A percentile compares a stretch with the other conserved stretches of the same genome.
These are phyloP conservation scores for Muscicapa adusta DNA, from an alignment of 2,113 vertebrate genomes.

Conservation along the genomic window DNA sequence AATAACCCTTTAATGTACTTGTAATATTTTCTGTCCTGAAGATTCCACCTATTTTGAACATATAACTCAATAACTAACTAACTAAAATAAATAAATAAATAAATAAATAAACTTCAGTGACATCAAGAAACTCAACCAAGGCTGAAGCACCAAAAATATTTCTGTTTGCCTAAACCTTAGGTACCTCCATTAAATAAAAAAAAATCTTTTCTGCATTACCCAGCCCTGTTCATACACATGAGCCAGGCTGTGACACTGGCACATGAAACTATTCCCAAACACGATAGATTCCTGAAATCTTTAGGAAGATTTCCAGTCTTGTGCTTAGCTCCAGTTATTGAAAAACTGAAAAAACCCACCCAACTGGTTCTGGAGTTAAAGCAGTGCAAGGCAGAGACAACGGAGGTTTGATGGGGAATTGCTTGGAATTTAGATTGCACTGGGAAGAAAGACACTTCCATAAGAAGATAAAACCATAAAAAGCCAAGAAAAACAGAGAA, in stretches of 20 bases:
- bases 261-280: not conserved
- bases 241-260: not conserved
- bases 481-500: not conserved
- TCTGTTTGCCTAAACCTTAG: not conserved
- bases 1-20: not conserved
- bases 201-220: not conserved
- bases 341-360: not conserved
- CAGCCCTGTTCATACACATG: not conserved
- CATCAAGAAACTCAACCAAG: not conserved
- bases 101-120: not conserved
- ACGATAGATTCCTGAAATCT: not conserved
- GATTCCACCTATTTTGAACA: not conserved
- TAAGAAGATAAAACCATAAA: not conserved
- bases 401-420: fast-evolving
- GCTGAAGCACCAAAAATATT: not conserved
- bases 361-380: not conserved
- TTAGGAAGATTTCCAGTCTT: not conserved
- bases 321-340: not conserved
- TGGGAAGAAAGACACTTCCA: not conserved
- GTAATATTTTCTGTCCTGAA: not conserved
- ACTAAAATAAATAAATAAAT: not conserved
- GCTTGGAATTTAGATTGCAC: not conserved
- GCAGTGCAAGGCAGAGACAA: not conserved
- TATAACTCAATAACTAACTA: not conserved
- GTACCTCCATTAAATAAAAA: not conserved